Evolutionary conservation across 1,140 invertebrate species (phyloP), one percentile per base, ranked within the genome.

Genomic region (Sycophila sp.): DNA sequence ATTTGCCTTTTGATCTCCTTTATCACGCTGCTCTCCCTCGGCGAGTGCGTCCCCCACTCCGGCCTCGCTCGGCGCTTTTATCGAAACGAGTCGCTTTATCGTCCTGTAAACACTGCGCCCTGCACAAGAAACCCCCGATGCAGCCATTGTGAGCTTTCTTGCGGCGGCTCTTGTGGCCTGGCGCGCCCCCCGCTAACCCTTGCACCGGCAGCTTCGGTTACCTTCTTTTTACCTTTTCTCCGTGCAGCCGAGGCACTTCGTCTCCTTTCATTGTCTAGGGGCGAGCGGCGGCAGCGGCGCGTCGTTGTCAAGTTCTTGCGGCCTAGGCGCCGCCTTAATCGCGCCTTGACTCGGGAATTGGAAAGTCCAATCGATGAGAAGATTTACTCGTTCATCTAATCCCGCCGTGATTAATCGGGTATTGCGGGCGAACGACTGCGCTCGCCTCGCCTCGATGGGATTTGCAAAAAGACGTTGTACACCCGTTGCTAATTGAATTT

Each of bases 81-180:
- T 47, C 42, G 19, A 22, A 22, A 22, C 17, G 17, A 47, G 42
- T 22, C 19, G 42, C 42, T 47, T 47, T 47, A 47, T 47, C 17
- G 19, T 47, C 42, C 19, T 47, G 42, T 47, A 47, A 47, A 47
- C 42, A 47, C 5, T 22, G 17, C n/a, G 19, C 17, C n/a, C 42
- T 22, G 17, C 42, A 22, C 42, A 47, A 24, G 42, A 47, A 47
- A 6, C 42, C 42, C 24, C 24, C 19, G 42, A 47, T 22, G 42
- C 42, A 47, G 42, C 13, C 42, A 47, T 47, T 47, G 42, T 47
- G 42, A 45, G 40, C 40, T 45, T 45, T 45, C 40, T 45, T 45
- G 42, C 42, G 13, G 8, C n/a, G 13, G 38, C 38, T n/a, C n/a
- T 40, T n/a, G 38, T 11, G 13, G 38, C 38, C n/a, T 2, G 13